Evolutionary conservation across 2,113 vertebrate genomes (phyloP).

Genomic region (Seriola aureovittata): DNA sequence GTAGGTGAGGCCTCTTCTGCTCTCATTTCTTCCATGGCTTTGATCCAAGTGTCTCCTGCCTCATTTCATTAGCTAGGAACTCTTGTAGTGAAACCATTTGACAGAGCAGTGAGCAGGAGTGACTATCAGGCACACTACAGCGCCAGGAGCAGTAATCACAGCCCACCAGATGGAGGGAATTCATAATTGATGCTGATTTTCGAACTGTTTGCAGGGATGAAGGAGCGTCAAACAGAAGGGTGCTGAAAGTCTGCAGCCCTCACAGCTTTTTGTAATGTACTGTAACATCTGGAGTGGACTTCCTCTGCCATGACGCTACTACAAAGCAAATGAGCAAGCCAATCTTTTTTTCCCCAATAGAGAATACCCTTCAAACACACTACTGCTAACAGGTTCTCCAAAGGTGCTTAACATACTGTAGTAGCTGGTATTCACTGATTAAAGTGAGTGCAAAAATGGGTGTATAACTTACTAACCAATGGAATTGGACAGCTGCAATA

Average conservation of each 20-base stretch:
- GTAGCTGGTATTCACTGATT: not conserved
- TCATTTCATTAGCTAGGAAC: conserved; percentile 25
- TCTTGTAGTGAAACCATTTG: conserved; percentile 5
- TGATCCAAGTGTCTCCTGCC: conserved; percentile 21
- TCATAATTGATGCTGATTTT: conserved; percentile 63
- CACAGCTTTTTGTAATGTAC: not conserved
- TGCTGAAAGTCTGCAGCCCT: conserved; percentile 6
- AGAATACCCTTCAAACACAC: not conserved
- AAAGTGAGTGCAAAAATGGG: not conserved
- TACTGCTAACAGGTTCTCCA: not conserved
- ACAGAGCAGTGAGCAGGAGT: conserved; percentile 22
- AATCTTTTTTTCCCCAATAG: not conserved
- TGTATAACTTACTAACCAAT: not conserved
- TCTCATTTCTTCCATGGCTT: conserved; percentile 12
- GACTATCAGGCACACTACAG: conserved; percentile 8
- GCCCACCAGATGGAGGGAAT: conserved; percentile 53
- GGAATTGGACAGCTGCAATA: not conserved
- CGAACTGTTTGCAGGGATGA: conserved; percentile 25
- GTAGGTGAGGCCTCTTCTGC: not conserved
- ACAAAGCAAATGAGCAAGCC: conserved; percentile 20
- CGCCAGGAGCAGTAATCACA: conserved; percentile 43
- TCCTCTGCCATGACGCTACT: not conserved
- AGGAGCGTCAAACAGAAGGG: not conserved
- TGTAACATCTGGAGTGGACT: conserved; percentile 17
- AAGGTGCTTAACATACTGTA: not conserved